Conservation (phyloP, 2,113 vertebrate genomes). For the Pholis gunnellus region DNA sequence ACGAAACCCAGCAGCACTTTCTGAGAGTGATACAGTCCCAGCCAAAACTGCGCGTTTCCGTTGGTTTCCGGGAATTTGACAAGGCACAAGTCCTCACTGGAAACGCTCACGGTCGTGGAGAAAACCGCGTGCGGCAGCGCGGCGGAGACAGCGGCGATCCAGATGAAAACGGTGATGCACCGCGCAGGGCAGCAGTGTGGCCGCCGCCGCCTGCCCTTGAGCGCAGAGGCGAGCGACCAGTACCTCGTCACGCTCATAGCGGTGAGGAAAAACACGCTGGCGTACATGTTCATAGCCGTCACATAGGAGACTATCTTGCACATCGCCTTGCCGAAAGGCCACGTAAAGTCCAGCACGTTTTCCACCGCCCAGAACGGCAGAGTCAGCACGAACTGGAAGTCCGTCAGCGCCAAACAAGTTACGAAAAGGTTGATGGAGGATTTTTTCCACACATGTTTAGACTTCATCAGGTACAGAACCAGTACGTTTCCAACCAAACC, state of each 20-base stretch:
- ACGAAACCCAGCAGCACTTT: constrained; percentile 94
- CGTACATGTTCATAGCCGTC: constrained; percentile 97
- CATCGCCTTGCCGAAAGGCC: constrained; percentile 95
- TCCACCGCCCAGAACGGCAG: constrained; percentile 98
- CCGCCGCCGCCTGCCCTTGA: constrained; percentile 82
- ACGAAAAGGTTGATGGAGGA: constrained; percentile 96
- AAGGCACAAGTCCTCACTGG: constrained; percentile 92
- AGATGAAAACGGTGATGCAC: constrained; percentile 87
- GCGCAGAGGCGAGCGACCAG: constrained; percentile 90
- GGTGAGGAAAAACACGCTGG: constrained; percentile 98
- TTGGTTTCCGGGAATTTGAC: constrained; percentile 90
- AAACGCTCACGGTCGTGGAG: constrained; percentile 90
- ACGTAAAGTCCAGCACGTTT: constrained; percentile 94
- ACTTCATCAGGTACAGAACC: constrained; percentile 94
- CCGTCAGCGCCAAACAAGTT: constrained; percentile 92
- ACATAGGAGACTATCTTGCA: constrained; percentile 95
- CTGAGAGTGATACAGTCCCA: constrained; percentile 94
- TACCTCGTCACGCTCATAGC: constrained; percentile 96
- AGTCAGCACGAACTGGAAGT: constrained; percentile 96
- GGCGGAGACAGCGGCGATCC: constrained; percentile 87
- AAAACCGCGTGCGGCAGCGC: constrained; percentile 93
- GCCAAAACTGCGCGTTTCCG: constrained; percentile 89
- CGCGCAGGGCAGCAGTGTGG: constrained; percentile 83
- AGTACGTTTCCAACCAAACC: constrained; percentile 94
- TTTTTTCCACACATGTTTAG: constrained; percentile 92